phyloP scores from a whole-genome alignment of 2,888 invertebrate genomes.

The Caenorhabditis drosophilae region DNA sequence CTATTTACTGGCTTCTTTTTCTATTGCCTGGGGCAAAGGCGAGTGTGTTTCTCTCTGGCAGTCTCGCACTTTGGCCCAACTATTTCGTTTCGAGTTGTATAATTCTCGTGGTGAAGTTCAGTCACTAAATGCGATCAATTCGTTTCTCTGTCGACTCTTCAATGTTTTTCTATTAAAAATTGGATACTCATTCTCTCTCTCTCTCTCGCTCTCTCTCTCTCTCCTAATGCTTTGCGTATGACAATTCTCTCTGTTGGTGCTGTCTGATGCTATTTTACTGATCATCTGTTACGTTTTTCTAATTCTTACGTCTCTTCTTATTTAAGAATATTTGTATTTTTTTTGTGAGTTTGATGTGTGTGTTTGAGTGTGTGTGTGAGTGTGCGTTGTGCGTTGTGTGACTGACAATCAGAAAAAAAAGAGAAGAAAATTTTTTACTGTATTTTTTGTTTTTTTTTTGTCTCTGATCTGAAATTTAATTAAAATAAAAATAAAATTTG shows the following conservation, averaged over 20 bases:
- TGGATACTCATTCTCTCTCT: too few species aligned
- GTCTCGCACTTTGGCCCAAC: too few species aligned
- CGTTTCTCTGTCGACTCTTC: neutral
- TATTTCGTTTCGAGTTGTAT: too few species aligned
- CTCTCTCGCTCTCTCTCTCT: too few species aligned
- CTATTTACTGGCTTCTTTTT: too few species aligned
- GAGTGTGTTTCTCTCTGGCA: too few species aligned
- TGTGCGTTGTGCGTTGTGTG: neutral
- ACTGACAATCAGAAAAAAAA: neutral
- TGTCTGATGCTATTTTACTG: too few species aligned
- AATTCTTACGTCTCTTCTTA: neutral
- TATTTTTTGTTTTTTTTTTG: neutral
- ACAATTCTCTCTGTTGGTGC: too few species aligned
- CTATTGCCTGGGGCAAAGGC: too few species aligned
- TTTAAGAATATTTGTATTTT: neutral
- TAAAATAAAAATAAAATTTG: neutral
- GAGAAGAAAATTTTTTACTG: neutral
- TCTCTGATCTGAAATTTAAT: neutral
- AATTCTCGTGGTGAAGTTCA: too few species aligned
- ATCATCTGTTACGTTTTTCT: neutral
- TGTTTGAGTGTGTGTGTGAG: neutral
- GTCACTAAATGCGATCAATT: neutral
- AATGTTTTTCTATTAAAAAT: too few species aligned
- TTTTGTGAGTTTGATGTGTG: neutral
- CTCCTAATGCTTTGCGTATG: too few species aligned